These are phyloP conservation scores for Caretta caretta DNA, from an alignment of 2,113 vertebrate genomes.

Conservation along the genomic window DNA sequence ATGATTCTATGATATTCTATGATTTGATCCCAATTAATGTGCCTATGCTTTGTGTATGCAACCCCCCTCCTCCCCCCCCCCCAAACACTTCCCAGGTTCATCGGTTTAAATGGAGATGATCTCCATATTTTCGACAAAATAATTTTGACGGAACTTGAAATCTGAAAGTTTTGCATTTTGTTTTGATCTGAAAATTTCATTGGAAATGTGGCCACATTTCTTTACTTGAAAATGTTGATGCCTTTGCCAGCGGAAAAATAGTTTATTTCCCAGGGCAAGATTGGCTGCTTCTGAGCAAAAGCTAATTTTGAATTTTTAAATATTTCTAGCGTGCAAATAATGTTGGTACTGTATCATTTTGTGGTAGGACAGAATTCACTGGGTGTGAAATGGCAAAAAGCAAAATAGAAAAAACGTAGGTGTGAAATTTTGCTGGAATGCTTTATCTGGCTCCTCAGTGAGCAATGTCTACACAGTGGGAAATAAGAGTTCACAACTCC, in stretches of 20 bases:
- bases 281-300: not conserved
- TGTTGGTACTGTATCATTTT: not conserved
- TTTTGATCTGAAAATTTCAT: not conserved
- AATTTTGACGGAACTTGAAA: not conserved
- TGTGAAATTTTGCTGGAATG: not conserved
- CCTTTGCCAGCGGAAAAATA: not conserved
- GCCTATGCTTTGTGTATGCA: not conserved
- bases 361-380: not conserved
- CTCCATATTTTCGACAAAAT: not conserved
- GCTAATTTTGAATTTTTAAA: not conserved
- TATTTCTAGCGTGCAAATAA: not conserved
- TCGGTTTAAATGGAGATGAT: not conserved
- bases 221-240: not conserved
- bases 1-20: too few species aligned
- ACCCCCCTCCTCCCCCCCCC: not conserved
- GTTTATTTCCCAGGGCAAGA: not conserved
- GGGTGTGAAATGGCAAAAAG: not conserved
- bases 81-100: not conserved
- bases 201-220: not conserved
- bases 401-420: not conserved
- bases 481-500: not conserved
- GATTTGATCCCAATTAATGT: not conserved
- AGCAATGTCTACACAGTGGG: not conserved
- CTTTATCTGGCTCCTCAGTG: not conserved
- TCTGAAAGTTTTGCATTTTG: not conserved